phyloP scores from a whole-genome alignment of 2,797 vertebrate species.

The Tangara arthus region DNA sequence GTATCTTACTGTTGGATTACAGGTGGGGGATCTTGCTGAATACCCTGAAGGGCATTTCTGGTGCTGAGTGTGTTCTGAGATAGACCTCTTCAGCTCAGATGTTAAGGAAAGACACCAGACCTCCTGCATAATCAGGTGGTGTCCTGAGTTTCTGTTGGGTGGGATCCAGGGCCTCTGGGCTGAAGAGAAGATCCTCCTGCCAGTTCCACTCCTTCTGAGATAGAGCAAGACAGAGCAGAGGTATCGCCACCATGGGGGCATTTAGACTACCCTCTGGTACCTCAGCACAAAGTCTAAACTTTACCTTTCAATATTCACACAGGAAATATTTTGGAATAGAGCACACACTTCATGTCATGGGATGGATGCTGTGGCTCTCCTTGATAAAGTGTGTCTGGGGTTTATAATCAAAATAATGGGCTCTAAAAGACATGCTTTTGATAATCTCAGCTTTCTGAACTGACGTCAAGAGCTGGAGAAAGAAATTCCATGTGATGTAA shows the following conservation, averaged over 20 bases:
- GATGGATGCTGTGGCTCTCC: neutral
- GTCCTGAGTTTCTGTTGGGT: neutral
- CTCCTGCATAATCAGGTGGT: neutral
- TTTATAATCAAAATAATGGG: neutral
- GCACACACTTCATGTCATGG: neutral
- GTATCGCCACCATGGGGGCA: rapidly evolving
- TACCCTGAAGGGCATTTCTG: neutral
- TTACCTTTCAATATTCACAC: neutral
- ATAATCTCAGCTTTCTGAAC: neutral
- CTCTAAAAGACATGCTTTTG: neutral
- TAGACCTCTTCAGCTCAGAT: neutral
- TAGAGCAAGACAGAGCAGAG: rapidly evolving
- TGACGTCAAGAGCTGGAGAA: neutral
- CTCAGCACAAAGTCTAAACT: neutral
- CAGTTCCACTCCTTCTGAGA: neutral
- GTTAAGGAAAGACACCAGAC: neutral
- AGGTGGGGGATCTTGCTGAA: neutral
- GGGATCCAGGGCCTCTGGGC: neutral
- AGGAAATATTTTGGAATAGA: neutral
- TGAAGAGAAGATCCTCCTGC: neutral
- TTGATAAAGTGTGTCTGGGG: neutral
- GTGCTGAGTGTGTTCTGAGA: neutral
- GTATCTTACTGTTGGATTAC: neutral
- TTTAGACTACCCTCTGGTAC: neutral
- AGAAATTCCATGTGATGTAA: neutral